Evolutionary conservation across 2,888 invertebrate genomes (phyloP), one percentile per base, ranked within the genome.

Genomic region (Diaprepes abbreviatus): DNA sequence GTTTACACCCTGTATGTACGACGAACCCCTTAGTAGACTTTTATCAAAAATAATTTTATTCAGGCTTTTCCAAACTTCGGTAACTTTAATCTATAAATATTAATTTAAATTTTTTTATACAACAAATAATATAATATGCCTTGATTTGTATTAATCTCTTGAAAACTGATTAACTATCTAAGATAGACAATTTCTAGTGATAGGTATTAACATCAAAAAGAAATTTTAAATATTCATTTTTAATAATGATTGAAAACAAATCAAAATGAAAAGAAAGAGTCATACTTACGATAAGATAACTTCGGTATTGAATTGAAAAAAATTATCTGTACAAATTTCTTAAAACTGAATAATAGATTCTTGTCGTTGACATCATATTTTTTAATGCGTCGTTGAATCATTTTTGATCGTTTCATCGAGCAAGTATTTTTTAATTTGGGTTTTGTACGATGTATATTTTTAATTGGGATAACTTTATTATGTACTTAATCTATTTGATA

Each of bases 401-500:
- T 24, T 17, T 2, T 16, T 16, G 5, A 40, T 9, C 3, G 6
- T 17, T 17, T 40, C 1, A 17, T 16, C 1, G 6, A n/a, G 40
- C 4, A 33, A 33, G 40, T 17, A 40, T 40, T 40, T 5, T 40
- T 40, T 9, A 17, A 40, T 40, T 14, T 40, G 6, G 28, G 6
- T 28, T 28, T 28, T 28, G 28, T 28, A 3, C n/a, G 9, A 38
- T 9, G 3, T 9, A n/a, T 38, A 3, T 3, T n/a, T 38, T 12
- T 38, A 5, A 14, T 21, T 24, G 10, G 21, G n/a, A 50, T 21
- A n/a, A n/a, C n/a, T n/a, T n/a, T n/a, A n/a, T n/a, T n/a, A n/a
- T n/a, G n/a, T n/a, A n/a, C 21, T 24, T 50, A 50, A 21, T 50
- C 1, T 50, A 21, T 50, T 50, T 10, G 4, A 21, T 45, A 45